These are phyloP conservation scores for Eumeta japonica DNA, from an alignment of 1,140 invertebrate species.

Conservation along the genomic window DNA sequence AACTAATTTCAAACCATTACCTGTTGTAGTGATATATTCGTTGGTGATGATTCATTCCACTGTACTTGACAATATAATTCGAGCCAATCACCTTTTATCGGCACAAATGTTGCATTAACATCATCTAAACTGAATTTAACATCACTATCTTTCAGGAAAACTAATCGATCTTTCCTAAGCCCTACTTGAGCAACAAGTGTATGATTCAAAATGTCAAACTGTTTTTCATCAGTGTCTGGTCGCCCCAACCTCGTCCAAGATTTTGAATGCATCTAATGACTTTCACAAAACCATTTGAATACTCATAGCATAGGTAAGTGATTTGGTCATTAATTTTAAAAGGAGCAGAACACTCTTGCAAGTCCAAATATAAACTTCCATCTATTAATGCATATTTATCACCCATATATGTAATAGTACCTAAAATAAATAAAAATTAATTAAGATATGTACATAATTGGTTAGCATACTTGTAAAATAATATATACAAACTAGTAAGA, in stretches of 20 bases:
- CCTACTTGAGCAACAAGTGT: conserved; percentile 57
- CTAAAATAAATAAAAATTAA: conserved; percentile 24
- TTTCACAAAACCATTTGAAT: conserved; percentile 24
- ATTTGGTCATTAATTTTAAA: conserved; percentile 38
- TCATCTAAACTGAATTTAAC: conserved; percentile 58
- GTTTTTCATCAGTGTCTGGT: conserved; percentile 29
- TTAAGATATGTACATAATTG: too few relatives aligned
- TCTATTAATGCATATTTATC: conserved; percentile 37
- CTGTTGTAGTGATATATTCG: too few relatives aligned
- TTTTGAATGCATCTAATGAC: conserved; percentile 41
- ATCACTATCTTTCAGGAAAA: conserved; percentile 55
- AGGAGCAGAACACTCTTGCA: conserved; percentile 18
- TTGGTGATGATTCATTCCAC: too few relatives aligned
- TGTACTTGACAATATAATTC: conserved; percentile 59
- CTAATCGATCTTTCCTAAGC: conserved; percentile 45
- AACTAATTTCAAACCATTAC: too few relatives aligned
- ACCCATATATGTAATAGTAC: conserved; percentile 30
- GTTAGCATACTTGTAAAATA: too few relatives aligned
- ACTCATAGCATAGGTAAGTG: conserved; percentile 37
- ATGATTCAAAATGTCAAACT: conserved; percentile 47
- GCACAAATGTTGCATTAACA: conserved; percentile 51
- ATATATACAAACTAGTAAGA: conserved; percentile 3
- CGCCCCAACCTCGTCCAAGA: conserved; percentile 32
- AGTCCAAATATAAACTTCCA: conserved; percentile 35
- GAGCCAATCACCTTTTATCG: conserved; percentile 65